Evolutionary conservation across 2,113 vertebrate species (phyloP).

Genomic region (Oplegnathus fasciatus): DNA sequence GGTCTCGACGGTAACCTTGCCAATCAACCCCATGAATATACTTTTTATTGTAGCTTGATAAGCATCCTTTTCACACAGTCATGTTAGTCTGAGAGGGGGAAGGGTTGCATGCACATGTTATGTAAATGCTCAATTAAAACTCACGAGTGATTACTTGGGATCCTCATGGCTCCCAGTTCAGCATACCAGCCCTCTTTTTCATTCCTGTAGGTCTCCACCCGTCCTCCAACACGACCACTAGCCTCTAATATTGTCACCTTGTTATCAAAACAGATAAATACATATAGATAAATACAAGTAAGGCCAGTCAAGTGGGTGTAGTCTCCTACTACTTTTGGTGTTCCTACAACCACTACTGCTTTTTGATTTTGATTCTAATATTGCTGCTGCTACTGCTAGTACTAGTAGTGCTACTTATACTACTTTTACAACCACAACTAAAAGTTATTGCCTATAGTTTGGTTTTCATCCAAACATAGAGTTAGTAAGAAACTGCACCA

Average conservation of each 20-base stretch:
- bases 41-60: background rate
- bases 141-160: constrained; percentile 52
- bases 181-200: constrained; percentile 65
- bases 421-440: no score
- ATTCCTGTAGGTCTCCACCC: constrained; percentile 64
- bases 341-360: no score
- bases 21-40: background rate
- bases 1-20: background rate
- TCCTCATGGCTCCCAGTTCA: constrained; percentile 72
- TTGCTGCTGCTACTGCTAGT: no score
- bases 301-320: no score
- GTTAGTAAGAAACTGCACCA: no score
- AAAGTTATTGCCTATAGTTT: no score
- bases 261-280: background rate
- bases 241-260: constrained; percentile 67
- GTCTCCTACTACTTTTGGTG: no score
- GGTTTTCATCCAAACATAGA: no score
- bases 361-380: no score
- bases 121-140: background rate
- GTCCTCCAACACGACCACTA: constrained; percentile 59
- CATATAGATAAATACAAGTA: no score
- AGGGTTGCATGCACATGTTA: background rate
- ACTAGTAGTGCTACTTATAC: no score
- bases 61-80: background rate
- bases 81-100: background rate